Evolutionary conservation across 1,140 invertebrate species (phyloP).

Genomic region (Tetraneura akinire): DNA sequence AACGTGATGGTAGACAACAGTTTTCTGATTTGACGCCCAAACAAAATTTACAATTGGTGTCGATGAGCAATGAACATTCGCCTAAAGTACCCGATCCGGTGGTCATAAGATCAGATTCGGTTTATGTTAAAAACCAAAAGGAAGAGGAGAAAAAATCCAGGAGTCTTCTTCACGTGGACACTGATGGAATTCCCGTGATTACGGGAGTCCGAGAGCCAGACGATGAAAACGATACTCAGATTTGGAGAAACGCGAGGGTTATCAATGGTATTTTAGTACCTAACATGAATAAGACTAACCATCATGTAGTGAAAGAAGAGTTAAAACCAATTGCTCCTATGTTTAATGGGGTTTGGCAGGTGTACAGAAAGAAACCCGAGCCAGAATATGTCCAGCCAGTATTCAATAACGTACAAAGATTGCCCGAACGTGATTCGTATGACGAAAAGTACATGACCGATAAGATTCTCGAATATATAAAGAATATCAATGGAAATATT

Average conservation of each 20-base stretch:
- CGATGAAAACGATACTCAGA: slow-evolving; percentile 77
- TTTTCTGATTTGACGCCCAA: background rate
- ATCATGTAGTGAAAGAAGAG: slow-evolving; percentile 32
- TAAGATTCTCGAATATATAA: slow-evolving; percentile 64
- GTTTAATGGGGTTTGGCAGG: slow-evolving; percentile 45
- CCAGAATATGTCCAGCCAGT: background rate
- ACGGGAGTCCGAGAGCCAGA: slow-evolving; percentile 80
- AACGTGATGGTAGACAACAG: slow-evolving; percentile 62
- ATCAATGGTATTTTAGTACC: slow-evolving; percentile 75
- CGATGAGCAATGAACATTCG: background rate
- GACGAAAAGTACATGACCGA: slow-evolving; percentile 55
- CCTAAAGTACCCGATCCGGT: slow-evolving; percentile 68
- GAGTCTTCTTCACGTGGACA: slow-evolving; percentile 65
- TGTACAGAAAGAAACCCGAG: slow-evolving; percentile 31
- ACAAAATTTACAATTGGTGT: background rate
- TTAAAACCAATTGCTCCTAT: slow-evolving; percentile 19
- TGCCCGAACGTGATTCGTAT: slow-evolving; percentile 3
- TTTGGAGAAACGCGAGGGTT: slow-evolving; percentile 82
- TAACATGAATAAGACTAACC: slow-evolving; percentile 53
- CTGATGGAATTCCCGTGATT: slow-evolving; percentile 75
- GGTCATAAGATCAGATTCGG: slow-evolving; percentile 65
- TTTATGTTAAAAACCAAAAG: slow-evolving; percentile 63
- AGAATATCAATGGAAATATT: slow-evolving; percentile 65
- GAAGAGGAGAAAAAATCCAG: slow-evolving; percentile 61
- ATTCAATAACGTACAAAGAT: background rate